Evolutionary conservation across 2,888 invertebrate genomes (phyloP).

Genomic region (Heliconius ismenius): DNA sequence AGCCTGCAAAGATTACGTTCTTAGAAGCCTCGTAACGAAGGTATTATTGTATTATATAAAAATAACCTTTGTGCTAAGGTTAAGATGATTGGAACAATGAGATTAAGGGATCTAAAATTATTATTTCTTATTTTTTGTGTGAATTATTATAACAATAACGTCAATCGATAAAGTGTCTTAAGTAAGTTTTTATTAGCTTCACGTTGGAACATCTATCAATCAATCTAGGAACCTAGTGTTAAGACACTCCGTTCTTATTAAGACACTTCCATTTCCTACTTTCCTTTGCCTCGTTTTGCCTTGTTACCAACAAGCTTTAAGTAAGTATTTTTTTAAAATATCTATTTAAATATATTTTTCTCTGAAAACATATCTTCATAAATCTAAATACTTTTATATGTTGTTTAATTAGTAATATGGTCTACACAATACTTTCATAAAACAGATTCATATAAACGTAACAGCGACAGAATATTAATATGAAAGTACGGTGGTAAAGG

Average conservation of each 20-base stretch:
- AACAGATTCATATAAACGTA: background rate
- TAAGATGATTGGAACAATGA: conserved; percentile 25
- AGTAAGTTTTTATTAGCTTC: no score
- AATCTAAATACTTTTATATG: no score
- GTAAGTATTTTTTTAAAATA: no score
- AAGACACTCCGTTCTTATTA: no score
- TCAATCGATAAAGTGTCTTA: no score
- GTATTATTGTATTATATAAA: conserved; percentile 23
- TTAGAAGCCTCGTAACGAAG: conserved; percentile 22
- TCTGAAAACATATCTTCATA: no score
- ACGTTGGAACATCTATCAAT: no score
- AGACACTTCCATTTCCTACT: no score
- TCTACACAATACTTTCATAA: background rate
- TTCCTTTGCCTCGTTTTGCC: no score
- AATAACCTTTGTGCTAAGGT: conserved; percentile 17
- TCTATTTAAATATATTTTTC: no score
- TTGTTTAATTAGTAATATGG: background rate
- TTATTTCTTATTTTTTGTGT: background rate
- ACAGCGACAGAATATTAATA: background rate
- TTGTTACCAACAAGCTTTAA: no score
- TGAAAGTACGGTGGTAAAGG: background rate
- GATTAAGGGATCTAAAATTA: conserved; percentile 18
- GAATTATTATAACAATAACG: background rate
- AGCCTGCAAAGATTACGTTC: conserved; percentile 15
- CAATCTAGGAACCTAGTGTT: no score